These are phyloP conservation scores for Hippasteria phrygiana DNA, from an alignment of 53 echinoderm and acorn worm genomes.

Conservation along the genomic window DNA sequence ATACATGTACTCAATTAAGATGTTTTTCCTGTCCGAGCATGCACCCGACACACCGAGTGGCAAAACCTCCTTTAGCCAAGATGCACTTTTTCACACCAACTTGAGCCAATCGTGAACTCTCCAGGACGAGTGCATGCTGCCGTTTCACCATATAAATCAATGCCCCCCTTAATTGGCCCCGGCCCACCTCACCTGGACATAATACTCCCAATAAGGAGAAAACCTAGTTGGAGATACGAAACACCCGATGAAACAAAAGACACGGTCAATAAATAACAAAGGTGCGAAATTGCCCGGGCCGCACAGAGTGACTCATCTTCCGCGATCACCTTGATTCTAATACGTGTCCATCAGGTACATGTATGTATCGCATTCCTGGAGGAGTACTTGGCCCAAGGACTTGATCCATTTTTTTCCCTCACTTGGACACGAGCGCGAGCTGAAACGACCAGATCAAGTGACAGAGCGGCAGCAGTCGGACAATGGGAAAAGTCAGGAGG, in stretches of 20 bases:
- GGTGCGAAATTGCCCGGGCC: conserved; percentile 11
- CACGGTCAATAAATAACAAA: conserved; percentile 27
- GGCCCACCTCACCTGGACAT: background rate
- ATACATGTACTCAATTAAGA: no score
- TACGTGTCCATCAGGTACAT: background rate
- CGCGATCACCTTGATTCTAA: conserved; percentile 34
- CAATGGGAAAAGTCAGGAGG: conserved; percentile 38
- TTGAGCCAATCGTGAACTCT: background rate
- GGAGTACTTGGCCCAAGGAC: background rate
- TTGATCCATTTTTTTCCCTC: background rate
- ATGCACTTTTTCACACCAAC: conserved; percentile 16
- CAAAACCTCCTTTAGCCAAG: background rate
- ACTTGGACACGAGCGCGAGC: no score
- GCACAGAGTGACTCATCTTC: conserved; percentile 39
- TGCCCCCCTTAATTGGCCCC: background rate
- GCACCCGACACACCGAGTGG: background rate
- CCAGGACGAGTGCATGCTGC: background rate
- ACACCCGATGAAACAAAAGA: conserved; percentile 53
- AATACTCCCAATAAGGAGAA: background rate
- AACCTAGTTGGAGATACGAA: background rate
- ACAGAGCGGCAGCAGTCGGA: background rate
- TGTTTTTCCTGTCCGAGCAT: background rate
- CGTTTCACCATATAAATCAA: conserved; percentile 9
- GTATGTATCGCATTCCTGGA: conserved; percentile 49
- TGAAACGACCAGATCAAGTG: conserved; percentile 14